Base-by-base conservation (phyloP, 2,113 vertebrate species). In the Hyla sarda region DNA sequence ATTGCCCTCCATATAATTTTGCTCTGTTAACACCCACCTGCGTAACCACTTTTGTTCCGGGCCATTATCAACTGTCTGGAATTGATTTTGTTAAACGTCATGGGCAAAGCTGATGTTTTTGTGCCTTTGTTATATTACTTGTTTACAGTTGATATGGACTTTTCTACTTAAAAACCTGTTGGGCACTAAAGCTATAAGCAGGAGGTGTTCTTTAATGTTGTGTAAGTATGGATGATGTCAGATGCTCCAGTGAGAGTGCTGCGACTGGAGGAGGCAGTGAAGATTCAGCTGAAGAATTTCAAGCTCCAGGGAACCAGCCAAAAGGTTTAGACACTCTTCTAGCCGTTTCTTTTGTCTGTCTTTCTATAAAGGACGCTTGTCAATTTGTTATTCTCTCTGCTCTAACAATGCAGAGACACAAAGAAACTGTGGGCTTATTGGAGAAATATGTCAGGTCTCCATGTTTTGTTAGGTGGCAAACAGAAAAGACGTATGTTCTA, bases 351-450 rank as follows among this genome's bases (percentile, higher is more conserved):
- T 81, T 81, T 81, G 78, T 81, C 56, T 65, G 56, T 37, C 37
- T 65, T 23, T 62, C 34, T 28, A 81, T 81, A 65, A 83, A 54
- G 67, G 67, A 73, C 32, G 30, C 23, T 73, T 83, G 48, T 54
- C 67, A 83, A 50, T 73, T 72, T 72, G 67, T 73, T 83, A 72
- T 83, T 34, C 65, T 54, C 82, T 83, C 30, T 25, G 48, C 82
- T n/a, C 30, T 73, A 54, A 72, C 82, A 83, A 83, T 52, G 82
- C 65, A 37, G 81, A 72, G 47, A 52, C 65, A 83, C 82, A 83
- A 72, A 54, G 14, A 30, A 72, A 83, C 32, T 54, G 34, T 54
- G 14, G 47, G 45, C 81, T 37, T 50, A 54, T 72, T 72, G 47
- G 67, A 34, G 28, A 37, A 72, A 73, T 73, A 30, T 73, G 82